These are phyloP conservation scores for Aphelocoma coerulescens DNA, from an alignment of 2,113 vertebrate genomes.

Conservation along the genomic window DNA sequence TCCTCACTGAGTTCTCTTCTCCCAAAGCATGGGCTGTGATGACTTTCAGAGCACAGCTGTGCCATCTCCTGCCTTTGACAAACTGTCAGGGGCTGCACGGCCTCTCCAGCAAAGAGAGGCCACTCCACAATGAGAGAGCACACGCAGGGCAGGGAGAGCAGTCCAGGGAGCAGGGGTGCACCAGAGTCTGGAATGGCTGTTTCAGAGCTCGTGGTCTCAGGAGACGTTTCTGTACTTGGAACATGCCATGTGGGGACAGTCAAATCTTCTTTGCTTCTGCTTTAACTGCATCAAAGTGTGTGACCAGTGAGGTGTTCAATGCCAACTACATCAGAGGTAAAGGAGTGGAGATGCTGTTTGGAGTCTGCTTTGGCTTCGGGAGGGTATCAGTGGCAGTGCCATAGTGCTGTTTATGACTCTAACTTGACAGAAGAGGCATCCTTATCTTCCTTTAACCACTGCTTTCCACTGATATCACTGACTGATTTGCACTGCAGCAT, in stretches of 20 bases:
- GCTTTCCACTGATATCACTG: neutral
- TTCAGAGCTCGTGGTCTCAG: neutral
- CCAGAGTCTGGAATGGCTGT: neutral
- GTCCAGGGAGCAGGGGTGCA: rapidly evolving
- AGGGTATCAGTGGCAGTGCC: neutral
- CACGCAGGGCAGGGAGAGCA: rapidly evolving
- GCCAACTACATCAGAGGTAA: neutral
- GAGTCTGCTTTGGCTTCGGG: neutral
- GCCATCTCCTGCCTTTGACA: neutral
- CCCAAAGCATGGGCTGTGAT: rapidly evolving
- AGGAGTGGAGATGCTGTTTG: neutral
- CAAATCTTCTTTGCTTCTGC: neutral
- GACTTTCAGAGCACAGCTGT: neutral
- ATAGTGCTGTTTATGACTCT: neutral
- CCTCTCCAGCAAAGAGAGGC: neutral
- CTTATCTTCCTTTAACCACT: neutral
- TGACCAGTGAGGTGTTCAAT: neutral
- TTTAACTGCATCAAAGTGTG: neutral
- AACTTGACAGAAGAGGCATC: neutral
- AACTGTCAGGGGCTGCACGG: neutral
- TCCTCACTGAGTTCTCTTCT: neutral
- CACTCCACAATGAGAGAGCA: rapidly evolving
- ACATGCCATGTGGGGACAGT: rapidly evolving
- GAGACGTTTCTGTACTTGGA: neutral
- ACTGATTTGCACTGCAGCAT: neutral